Conservation (phyloP, 2,113 vertebrate species). For the Sander vitreus region DNA sequence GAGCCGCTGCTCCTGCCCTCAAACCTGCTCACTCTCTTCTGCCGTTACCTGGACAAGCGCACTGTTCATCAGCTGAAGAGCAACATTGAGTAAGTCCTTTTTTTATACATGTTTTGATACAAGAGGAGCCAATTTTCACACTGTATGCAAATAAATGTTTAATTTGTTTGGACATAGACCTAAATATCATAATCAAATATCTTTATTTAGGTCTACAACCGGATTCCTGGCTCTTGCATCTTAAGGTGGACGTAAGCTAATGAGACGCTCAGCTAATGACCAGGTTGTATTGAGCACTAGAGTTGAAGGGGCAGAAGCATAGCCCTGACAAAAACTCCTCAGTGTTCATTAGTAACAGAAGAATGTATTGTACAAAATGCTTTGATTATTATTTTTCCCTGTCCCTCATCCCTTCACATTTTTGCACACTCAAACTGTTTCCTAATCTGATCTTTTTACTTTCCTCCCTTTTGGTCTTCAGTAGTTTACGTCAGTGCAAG, state of each 20-base stretch:
- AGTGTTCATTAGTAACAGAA: conserved; percentile 18
- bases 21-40: conserved; percentile 94
- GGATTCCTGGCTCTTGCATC: conserved; percentile 82
- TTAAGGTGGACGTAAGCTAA: conserved; percentile 41
- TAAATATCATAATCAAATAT: neutral
- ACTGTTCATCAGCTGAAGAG: conserved; percentile 89
- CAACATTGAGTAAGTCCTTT: conserved; percentile 89
- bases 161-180: neutral
- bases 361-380: conserved; percentile 8
- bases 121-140: neutral
- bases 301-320: conserved; percentile 16
- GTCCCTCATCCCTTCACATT: conserved; percentile 59
- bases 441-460: conserved; percentile 59
- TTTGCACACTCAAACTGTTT: conserved; percentile 68
- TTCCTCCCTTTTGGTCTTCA: conserved; percentile 62
- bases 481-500: conserved; percentile 8
- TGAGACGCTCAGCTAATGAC: conserved; percentile 28
- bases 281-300: conserved; percentile 37
- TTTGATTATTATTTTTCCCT: conserved; percentile 27
- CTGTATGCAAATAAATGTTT: neutral
- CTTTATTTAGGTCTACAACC: conserved; percentile 76
- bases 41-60: conserved; percentile 94
- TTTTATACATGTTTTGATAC: neutral
- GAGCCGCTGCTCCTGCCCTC: conserved; percentile 92
- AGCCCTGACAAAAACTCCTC: conserved; percentile 13